Evolutionary conservation across 2,888 invertebrate genomes (phyloP).

Genomic region (Trichopria drosophilae): DNA sequence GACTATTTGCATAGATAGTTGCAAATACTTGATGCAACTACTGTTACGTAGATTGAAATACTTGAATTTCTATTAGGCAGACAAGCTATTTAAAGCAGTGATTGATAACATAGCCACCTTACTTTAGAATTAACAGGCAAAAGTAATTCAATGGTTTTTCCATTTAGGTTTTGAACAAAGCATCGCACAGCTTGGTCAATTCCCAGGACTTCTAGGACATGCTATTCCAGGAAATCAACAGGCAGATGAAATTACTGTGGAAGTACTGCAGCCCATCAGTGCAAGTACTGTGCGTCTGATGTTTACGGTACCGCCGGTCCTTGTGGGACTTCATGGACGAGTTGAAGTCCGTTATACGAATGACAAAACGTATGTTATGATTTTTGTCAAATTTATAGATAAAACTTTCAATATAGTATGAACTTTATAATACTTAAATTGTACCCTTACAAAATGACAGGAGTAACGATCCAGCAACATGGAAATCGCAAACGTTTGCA

Average conservation of each 20-base stretch:
- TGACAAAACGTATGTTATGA: conserved; percentile 68
- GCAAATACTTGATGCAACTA: too few relatives aligned
- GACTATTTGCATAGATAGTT: too few relatives aligned
- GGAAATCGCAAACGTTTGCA: conserved; percentile 85
- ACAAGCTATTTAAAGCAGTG: too few relatives aligned
- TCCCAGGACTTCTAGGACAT: conserved; percentile 32
- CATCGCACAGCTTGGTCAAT: conserved; percentile 46
- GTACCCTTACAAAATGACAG: conserved; percentile 50
- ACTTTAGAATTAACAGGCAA: too few relatives aligned
- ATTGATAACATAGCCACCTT: too few relatives aligned
- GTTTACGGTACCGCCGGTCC: conserved; percentile 78
- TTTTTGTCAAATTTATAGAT: background rate
- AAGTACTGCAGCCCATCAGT: conserved; percentile 74
- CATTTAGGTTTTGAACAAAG: conserved; percentile 46
- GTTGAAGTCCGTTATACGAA: conserved; percentile 83
- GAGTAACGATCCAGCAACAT: conserved; percentile 70
- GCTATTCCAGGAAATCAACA: conserved; percentile 37
- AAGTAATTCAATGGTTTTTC: conserved; percentile 4
- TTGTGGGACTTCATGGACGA: conserved; percentile 84
- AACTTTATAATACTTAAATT: background rate
- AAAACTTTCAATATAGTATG: background rate
- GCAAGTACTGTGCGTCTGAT: conserved; percentile 78
- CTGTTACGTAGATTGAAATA: too few relatives aligned
- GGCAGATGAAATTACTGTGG: conserved; percentile 62
- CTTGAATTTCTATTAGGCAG: too few relatives aligned